These are phyloP conservation scores for Drosophila bifasciata DNA, from an alignment of 1,140 invertebrate genomes.

Conservation along the genomic window DNA sequence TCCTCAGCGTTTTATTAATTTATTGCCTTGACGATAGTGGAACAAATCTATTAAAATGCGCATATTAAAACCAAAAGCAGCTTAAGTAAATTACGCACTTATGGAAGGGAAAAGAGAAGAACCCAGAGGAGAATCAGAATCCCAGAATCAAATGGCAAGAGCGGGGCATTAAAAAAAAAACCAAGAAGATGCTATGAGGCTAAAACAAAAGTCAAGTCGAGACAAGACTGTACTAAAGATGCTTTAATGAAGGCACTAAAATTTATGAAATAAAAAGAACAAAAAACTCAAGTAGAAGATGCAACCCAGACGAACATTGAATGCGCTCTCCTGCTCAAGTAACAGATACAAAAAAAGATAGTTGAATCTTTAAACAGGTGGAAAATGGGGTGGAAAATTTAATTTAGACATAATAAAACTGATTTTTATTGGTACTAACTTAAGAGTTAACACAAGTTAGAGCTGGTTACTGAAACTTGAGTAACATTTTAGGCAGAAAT, in stretches of 20 bases:
- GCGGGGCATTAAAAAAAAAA: conserved; percentile 32
- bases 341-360: too few species aligned
- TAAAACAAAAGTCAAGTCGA: conserved; percentile 63
- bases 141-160: conserved; percentile 24
- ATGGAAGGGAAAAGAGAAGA: conserved; percentile 55
- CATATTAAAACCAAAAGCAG: conserved; percentile 81
- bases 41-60: conserved; percentile 83
- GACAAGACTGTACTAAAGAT: conserved; percentile 60
- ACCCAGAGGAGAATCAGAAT: conserved; percentile 2
- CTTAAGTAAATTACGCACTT: conserved; percentile 82
- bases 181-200: conserved; percentile 5
- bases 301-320: not conserved
- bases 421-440: too few species aligned
- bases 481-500: too few species aligned
- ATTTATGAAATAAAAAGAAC: conserved; percentile 53
- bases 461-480: too few species aligned
- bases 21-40: conserved; percentile 83
- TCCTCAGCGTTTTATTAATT: conserved; percentile 73
- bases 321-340: too few species aligned
- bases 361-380: too few species aligned
- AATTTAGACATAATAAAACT: too few species aligned
- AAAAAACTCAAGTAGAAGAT: conserved; percentile 36
- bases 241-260: conserved; percentile 75
- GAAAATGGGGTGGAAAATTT: too few species aligned
- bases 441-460: too few species aligned